A percentile compares a stretch with the other conserved stretches of the same genome.
Evolutionary conservation across 2,888 invertebrate genomes (phyloP).

Genomic region (Sinotaia quadrata): DNA sequence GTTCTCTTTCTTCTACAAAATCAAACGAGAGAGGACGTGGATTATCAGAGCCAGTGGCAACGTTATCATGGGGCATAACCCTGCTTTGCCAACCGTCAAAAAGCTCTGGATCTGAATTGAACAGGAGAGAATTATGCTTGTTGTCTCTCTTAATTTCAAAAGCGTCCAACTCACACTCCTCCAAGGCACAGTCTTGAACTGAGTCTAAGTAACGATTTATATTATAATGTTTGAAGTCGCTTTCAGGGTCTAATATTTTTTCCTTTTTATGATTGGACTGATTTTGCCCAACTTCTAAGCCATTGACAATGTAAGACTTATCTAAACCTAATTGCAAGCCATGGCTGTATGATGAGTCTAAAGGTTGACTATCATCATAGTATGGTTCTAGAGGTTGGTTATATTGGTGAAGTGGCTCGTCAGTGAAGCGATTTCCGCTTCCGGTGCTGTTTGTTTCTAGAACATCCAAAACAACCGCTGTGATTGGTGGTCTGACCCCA

Average conservation of each 20-base stretch:
- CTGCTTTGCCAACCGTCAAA: conserved; percentile 32
- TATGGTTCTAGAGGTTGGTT: conserved; percentile 49
- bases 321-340: background rate
- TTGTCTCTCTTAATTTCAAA: background rate
- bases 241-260: too few relatives aligned
- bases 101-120: conserved; percentile 42
- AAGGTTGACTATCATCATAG: conserved; percentile 22
- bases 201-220: too few relatives aligned
- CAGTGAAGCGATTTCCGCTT: conserved; percentile 44
- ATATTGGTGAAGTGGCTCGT: conserved; percentile 44
- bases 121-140: conserved; percentile 33
- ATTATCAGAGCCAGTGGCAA: background rate
- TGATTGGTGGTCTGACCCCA: background rate
- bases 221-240: too few relatives aligned
- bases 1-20: conserved; percentile 54
- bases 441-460: conserved; percentile 30
- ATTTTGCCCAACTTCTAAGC: too few relatives aligned
- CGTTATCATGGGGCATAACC: background rate
- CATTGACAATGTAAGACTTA: background rate
- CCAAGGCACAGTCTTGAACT: too few relatives aligned
- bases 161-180: too few relatives aligned
- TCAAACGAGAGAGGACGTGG: conserved; percentile 39
- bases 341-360: background rate
- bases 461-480: background rate
- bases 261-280: too few relatives aligned